Percentiles rank a stretch among this genome's conserved stretches.
Evolutionary conservation across 2,797 vertebrate genomes (phyloP).

Genomic region (Potorous gilbertii): DNA sequence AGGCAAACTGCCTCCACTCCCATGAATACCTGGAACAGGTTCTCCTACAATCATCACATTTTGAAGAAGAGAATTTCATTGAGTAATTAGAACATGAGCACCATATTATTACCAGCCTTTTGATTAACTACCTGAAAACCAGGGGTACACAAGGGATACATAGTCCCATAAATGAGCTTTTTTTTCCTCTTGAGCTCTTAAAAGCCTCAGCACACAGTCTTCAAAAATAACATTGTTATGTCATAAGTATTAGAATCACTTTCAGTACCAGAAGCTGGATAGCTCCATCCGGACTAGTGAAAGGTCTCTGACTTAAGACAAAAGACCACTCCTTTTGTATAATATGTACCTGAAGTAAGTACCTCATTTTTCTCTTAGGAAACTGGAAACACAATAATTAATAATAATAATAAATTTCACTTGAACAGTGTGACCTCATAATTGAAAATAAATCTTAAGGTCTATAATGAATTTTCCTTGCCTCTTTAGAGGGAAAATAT

Average conservation of each 20-base stretch:
- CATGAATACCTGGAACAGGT: slow-evolving; percentile 40
- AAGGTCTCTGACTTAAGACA: not conserved
- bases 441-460: slow-evolving; percentile 33
- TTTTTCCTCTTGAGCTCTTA: not conserved
- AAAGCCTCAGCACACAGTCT: not conserved
- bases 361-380: not conserved
- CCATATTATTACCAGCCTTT: slow-evolving; percentile 50
- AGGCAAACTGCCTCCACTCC: not conserved
- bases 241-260: slow-evolving; percentile 7
- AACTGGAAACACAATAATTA: not conserved
- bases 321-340: not conserved
- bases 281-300: not conserved
- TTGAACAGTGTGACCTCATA: slow-evolving; percentile 31
- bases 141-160: not conserved
- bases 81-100: slow-evolving; percentile 51
- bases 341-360: slow-evolving; percentile 8
- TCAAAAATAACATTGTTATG: not conserved
- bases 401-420: slow-evolving; percentile 29
- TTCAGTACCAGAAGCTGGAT: not conserved
- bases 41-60: slow-evolving; percentile 48
- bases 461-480: not conserved
- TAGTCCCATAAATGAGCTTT: not conserved
- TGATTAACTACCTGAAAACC: slow-evolving; percentile 41
- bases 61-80: slow-evolving; percentile 39
- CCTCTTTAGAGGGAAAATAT: not conserved